These are phyloP conservation scores for Seira ritae DNA, from an alignment of 2,888 invertebrate genomes.

Conservation along the genomic window DNA sequence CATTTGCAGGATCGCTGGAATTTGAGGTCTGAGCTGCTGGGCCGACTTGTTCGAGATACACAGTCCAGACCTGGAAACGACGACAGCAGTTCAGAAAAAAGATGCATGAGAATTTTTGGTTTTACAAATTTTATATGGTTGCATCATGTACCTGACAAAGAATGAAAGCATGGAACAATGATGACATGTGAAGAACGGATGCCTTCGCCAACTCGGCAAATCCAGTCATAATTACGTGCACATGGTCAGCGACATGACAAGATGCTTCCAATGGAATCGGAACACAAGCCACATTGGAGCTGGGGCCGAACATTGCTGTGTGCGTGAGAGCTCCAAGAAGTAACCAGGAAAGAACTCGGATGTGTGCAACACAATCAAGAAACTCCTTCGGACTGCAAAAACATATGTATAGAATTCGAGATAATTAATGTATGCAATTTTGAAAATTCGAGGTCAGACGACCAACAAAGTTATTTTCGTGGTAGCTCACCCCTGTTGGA, in stretches of 20 bases:
- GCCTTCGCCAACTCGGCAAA: conserved; percentile 97
- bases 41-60: conserved; percentile 95
- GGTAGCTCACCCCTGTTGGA: conserved; percentile 85
- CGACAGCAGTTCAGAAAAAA: background rate
- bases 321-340: conserved; percentile 96
- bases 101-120: too few relatives aligned
- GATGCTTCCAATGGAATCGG: conserved; percentile 97
- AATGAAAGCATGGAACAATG: conserved; percentile 97
- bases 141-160: conserved; percentile 86
- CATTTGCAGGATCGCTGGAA: conserved; percentile 84
- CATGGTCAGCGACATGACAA: conserved; percentile 97
- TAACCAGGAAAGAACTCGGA: conserved; percentile 96
- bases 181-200: conserved; percentile 95
- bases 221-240: conserved; percentile 96
- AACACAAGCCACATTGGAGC: conserved; percentile 80
- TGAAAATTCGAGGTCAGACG: background rate
- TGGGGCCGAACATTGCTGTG: conserved; percentile 82
- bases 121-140: too few relatives aligned
- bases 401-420: background rate
- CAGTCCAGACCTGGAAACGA: conserved; percentile 88
- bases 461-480: too few relatives aligned
- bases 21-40: conserved; percentile 77
- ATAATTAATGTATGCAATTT: background rate
- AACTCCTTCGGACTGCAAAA: conserved; percentile 90
- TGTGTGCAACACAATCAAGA: conserved; percentile 95